Base-by-base conservation (phyloP, 2,888 invertebrate genomes). In the Drosophila macrospina region DNA sequence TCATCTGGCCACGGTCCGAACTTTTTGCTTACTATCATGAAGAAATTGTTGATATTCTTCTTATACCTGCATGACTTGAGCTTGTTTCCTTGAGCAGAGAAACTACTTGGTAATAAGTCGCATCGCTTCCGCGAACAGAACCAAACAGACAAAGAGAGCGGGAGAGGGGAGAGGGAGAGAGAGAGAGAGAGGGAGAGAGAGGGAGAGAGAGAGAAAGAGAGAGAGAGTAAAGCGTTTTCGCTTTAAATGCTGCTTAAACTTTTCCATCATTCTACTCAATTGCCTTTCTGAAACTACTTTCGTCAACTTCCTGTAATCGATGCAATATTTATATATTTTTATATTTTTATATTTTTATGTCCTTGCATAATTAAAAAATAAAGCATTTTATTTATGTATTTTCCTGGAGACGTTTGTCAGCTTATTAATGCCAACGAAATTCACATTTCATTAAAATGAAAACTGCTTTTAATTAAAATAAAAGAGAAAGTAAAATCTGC, bases 1-100 rank as follows among this genome's bases (percentile, higher is more conserved):
- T 61, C 63, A 55, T 8, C 63, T 51, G 57, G 48, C 51, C 47
- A 39, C 37, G 55, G 61, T 63, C 61, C 56, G 48, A 62, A 62
- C 45, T 52, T 62, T 44, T 34, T 48, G 39, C 42, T 44, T 55
- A 48, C 47, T 59, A 56, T 36, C 16, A 44, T 8, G 8, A 8
- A 6, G 26, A 32, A 50, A n/a, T 15, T 36, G 10, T 45, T 11
- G 3, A 32, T 32, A 52, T 39, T 30, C 16, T 52, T 39, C 16
- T 16, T 16, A 16, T 47, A 30, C 45, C 26, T 26, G 13, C 8
- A 44, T 13, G 26, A 26, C 36, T 51, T 36, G 24, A 8, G 13
- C 13, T 36, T 36, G 20, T 20, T 20, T 2, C 20, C 5, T 41
- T 16, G 2, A 41, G 36, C 24, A 15, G 8, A 26, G 44, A 56